phyloP scores from a whole-genome alignment of 1,140 invertebrate genomes.

The Lepidurus packardi region DNA sequence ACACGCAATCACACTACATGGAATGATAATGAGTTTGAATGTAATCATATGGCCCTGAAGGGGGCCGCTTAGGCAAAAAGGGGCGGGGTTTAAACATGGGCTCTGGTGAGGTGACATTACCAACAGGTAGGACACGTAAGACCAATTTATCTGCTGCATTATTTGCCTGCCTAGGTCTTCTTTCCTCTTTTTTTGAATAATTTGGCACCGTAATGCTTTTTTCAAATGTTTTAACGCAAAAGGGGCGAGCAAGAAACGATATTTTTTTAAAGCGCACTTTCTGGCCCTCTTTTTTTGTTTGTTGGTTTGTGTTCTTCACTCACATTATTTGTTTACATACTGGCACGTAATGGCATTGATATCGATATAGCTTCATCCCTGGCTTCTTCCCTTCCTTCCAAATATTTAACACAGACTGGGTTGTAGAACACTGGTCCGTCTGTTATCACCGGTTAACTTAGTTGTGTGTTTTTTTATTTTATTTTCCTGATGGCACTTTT shows the following conservation, averaged over 20 bases:
- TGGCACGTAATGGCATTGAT: conserved; percentile 5
- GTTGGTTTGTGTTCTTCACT: background rate
- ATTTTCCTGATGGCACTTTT: background rate
- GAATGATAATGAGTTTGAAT: conserved; percentile 16
- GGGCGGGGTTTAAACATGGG: background rate
- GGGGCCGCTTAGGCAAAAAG: background rate
- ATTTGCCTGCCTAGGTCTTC: background rate
- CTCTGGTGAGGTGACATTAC: background rate
- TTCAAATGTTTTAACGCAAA: background rate
- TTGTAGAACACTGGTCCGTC: conserved; percentile 8
- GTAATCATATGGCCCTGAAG: background rate
- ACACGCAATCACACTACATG: conserved; percentile 4
- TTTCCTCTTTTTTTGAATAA: background rate
- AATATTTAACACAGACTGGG: conserved; percentile 12
- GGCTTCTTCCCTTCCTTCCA: background rate
- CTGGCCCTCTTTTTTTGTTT: background rate
- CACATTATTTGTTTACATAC: background rate
- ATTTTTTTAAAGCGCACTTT: background rate
- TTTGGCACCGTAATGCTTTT: conserved; percentile 13
- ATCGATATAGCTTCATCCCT: background rate
- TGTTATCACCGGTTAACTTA: background rate
- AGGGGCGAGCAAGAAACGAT: background rate
- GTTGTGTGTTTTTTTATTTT: background rate
- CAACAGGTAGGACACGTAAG: background rate
- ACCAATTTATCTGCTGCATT: background rate